Base-by-base conservation (phyloP, 1,140 invertebrate species). In the Armadillidium nasatum region DNA sequence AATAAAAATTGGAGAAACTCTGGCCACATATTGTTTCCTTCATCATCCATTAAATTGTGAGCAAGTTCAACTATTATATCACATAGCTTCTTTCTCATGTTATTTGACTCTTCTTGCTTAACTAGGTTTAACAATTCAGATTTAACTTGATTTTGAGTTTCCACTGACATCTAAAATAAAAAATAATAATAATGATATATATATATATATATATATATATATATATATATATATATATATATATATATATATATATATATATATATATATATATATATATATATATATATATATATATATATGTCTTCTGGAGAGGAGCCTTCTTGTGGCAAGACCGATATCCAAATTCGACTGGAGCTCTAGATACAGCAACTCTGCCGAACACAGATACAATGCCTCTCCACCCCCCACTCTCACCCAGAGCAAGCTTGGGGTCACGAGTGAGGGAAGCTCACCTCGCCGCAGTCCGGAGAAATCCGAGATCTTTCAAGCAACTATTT, bases 1-100 rank as follows among this genome's bases (percentile, higher is more conserved):
- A 98, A 99, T 82, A 99, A 88, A 85, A 98, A 99, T 84, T 96
- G 92, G 43, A 99, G 87, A 83, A 99, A 94, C 84, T 98, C 96
- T 33, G 94, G 94, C 97, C 97, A 99, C 77, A 91, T 90, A 85
- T 98, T 98, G 83, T 94, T 95, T 43, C 95, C 95, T 84, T 97
- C 94, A 81, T 98, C 96, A 85, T 99, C 96, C 80, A 99, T 92
- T 76, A 97, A 88, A 87, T 96, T 97, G 83, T 96, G 88, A 0
- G 95, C 95, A 44, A 98, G 88, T 87, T 99, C 97, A 44, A 96
- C 92, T 66, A 92, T 91, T 73, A 96, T 91, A 85, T 99, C 97
- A 85, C 95, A 97, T 23, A 88, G 88, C 98, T 98, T 77, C 93
- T 91, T 79, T 95, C 87, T 68, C 98, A 87, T 83, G 81, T 71